Evolutionary conservation across 2,113 vertebrate genomes (phyloP).

Genomic region (Oreochromis spilurus): DNA sequence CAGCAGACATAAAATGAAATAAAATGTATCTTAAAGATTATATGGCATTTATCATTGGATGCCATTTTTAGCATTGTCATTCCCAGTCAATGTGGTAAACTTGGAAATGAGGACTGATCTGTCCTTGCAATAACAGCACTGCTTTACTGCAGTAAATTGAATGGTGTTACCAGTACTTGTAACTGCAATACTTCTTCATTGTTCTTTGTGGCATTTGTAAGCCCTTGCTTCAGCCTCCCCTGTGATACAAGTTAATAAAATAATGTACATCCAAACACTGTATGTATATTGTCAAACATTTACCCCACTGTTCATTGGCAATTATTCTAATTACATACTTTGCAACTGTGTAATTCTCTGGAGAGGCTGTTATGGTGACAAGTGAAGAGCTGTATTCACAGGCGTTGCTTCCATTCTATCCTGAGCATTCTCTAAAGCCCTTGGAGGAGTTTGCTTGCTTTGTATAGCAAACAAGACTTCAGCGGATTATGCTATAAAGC

Average conservation of each 20-base stretch:
- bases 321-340: conserved; percentile 61
- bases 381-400: conserved; percentile 17
- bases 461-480: conserved; percentile 57
- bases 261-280: conserved; percentile 6
- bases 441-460: conserved; percentile 30
- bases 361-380: conserved; percentile 46
- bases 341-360: conserved; percentile 38
- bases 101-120: background rate
- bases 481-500: conserved; percentile 50
- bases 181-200: background rate
- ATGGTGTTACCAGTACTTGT: background rate
- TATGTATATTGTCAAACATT: conserved; percentile 26
- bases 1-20: background rate
- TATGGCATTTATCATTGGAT: background rate
- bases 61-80: background rate
- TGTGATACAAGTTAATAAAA: background rate
- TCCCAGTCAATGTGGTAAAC: background rate
- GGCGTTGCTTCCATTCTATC: conserved; percentile 12
- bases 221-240: background rate
- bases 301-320: background rate
- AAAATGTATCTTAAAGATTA: background rate
- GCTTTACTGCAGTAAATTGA: background rate
- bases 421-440: conserved; percentile 29
- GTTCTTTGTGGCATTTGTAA: background rate
- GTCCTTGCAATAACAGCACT: background rate